phyloP scores from a whole-genome alignment of 2,797 vertebrate genomes.

The Malurus splendens region DNA sequence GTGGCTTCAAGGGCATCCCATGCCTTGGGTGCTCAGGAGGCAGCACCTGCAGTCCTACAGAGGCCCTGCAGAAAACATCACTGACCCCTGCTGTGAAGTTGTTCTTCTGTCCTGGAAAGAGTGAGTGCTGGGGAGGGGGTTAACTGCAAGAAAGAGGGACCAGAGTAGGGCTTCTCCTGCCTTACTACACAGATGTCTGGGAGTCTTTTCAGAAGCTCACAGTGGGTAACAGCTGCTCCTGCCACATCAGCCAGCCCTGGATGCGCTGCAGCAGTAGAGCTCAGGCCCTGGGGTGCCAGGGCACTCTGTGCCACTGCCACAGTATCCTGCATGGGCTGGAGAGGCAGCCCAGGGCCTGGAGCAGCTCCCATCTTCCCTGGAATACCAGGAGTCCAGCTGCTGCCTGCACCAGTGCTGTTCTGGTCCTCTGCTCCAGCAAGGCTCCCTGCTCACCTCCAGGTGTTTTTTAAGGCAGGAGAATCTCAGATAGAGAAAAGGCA shows the following conservation, averaged over 20 bases:
- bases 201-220: not conserved
- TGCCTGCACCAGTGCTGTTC: not conserved
- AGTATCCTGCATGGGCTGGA: not conserved
- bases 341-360: not conserved
- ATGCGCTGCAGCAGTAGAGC: not conserved
- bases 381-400: not conserved
- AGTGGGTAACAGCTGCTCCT: not conserved
- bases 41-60: not conserved
- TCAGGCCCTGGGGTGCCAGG: not conserved
- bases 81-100: fast-evolving
- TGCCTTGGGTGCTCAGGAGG: not conserved
- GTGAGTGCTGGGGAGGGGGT: not conserved
- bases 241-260: not conserved
- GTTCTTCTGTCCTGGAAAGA: not conserved
- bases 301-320: not conserved
- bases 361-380: not conserved
- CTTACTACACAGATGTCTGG: fast-evolving
- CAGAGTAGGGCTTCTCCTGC: not conserved
- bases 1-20: not conserved
- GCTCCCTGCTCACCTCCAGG: not conserved
- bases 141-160: not conserved
- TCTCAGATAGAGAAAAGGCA: not conserved
- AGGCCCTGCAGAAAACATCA: not conserved
- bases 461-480: not conserved
- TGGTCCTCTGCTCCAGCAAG: not conserved